A percentile compares a stretch with the other conserved stretches of the same genome.
Evolutionary conservation across 2,797 vertebrate genomes (phyloP).

Genomic region (Otolemur crassicaudatus): DNA sequence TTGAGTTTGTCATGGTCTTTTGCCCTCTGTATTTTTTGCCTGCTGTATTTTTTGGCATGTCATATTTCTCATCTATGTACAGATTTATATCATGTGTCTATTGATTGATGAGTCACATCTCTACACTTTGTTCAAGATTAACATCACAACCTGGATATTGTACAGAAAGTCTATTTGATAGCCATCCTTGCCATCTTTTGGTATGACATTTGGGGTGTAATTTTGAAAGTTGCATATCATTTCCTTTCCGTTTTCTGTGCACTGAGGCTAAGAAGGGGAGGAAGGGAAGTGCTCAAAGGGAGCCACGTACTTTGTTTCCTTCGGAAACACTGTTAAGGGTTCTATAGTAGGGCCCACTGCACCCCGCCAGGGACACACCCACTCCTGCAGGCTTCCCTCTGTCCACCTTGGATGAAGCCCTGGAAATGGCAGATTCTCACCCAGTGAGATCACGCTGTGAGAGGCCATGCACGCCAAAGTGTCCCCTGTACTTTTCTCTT

Average conservation of each 20-base stretch:
- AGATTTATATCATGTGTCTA: too few relatives aligned
- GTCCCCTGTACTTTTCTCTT: not conserved
- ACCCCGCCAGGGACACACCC: accelerated
- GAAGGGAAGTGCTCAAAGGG: not conserved
- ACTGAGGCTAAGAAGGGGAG: not conserved
- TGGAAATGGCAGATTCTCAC: not conserved
- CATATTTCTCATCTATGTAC: not conserved
- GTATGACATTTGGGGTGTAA: not conserved
- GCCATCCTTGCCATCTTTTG: not conserved
- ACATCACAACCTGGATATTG: not conserved
- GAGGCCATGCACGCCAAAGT: not conserved
- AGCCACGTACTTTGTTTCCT: not conserved
- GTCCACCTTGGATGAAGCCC: not conserved
- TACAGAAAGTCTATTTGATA: not conserved
- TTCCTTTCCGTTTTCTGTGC: not conserved
- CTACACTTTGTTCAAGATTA: not conserved
- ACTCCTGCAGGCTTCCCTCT: not conserved
- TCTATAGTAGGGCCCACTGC: not conserved
- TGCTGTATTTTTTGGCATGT: not conserved
- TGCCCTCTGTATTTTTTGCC: not conserved
- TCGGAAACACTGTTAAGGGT: not conserved
- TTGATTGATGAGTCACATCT: not conserved
- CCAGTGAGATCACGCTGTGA: not conserved
- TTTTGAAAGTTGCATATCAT: not conserved
- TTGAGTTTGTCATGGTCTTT: not conserved